phyloP scores from a whole-genome alignment of 2,888 invertebrate species.

The Zygogramma bicolorata region DNA sequence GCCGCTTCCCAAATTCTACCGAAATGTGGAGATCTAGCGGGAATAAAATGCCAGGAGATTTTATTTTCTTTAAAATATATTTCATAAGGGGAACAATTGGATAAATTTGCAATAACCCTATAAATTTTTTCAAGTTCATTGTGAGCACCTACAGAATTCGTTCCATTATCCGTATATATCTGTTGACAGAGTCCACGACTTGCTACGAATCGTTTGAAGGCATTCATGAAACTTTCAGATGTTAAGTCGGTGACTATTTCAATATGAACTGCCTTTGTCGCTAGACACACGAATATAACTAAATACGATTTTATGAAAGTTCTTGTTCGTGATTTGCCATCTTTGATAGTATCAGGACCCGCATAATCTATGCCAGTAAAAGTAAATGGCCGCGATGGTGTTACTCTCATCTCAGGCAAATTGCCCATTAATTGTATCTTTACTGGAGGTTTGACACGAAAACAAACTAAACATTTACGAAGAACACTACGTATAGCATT shows the following conservation, averaged over 20 bases:
- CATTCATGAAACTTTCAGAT: constrained; percentile 23
- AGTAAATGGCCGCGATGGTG: constrained; percentile 28
- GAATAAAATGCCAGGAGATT: constrained; percentile 28
- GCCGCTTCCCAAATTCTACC: constrained; percentile 31
- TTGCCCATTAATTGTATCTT: constrained; percentile 38
- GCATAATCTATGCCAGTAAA: constrained; percentile 38
- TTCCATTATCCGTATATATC: constrained; percentile 28
- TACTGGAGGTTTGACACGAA: constrained; percentile 29
- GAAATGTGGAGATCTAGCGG: constrained; percentile 24
- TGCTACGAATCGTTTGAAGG: constrained; percentile 29
- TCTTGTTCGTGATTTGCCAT: constrained; percentile 45
- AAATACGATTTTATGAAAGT: constrained; percentile 20
- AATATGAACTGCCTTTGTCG: constrained; percentile 19
- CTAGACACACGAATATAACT: constrained; percentile 31
- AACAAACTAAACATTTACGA: constrained; percentile 29
- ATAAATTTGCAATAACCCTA: not conserved
- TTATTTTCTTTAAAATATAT: constrained; percentile 5
- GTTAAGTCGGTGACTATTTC: constrained; percentile 28
- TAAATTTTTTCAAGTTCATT: constrained; percentile 17
- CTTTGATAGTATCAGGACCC: constrained; percentile 27
- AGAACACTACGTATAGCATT: constrained; percentile 9
- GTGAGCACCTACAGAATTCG: constrained; percentile 23
- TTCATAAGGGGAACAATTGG: not conserved
- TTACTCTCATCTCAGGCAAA: constrained; percentile 29
- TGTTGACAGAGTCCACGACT: constrained; percentile 25